Conservation (phyloP, 2,113 vertebrate genomes). For the Lycaon pictus region DNA sequence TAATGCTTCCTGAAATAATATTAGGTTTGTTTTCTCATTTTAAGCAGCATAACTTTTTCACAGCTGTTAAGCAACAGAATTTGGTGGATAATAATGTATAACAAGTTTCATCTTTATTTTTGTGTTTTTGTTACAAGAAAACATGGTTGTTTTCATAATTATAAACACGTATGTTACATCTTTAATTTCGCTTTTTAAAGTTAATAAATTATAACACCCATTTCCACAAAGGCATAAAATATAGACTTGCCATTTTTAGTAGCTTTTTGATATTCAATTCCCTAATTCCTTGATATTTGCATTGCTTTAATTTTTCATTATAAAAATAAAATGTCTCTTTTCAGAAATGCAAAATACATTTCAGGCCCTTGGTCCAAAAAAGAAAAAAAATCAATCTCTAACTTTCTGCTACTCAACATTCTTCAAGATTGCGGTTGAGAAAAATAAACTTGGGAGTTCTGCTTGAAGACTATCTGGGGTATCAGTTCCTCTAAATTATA, state of each 20-base stretch:
- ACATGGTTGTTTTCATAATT: slow-evolving; percentile 12
- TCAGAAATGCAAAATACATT: slow-evolving; percentile 52
- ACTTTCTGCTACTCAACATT: slow-evolving; percentile 22
- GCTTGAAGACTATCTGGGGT: background rate
- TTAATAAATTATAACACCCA: slow-evolving; percentile 1
- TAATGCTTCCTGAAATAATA: slow-evolving; percentile 59
- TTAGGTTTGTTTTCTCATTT: slow-evolving; percentile 56
- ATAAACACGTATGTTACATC: background rate
- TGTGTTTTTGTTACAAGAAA: slow-evolving; percentile 24
- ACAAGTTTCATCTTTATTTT: slow-evolving; percentile 4
- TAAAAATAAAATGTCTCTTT: slow-evolving; percentile 39
- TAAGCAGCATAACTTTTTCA: slow-evolving; percentile 59
- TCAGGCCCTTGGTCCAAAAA: background rate
- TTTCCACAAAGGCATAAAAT: background rate
- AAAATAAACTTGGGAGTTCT: background rate
- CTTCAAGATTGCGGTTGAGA: background rate
- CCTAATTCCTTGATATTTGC: slow-evolving; percentile 35
- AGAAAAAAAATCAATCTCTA: slow-evolving; percentile 14
- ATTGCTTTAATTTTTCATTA: slow-evolving; percentile 32
- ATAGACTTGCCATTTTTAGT: background rate
- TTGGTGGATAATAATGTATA: slow-evolving; percentile 28
- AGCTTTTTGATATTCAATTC: slow-evolving; percentile 1
- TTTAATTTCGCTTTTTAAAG: slow-evolving; percentile 61
- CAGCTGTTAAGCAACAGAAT: background rate
- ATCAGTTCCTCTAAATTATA: background rate